Evolutionary conservation across 2,888 invertebrate species (phyloP).

Genomic region (Molorchus minor): DNA sequence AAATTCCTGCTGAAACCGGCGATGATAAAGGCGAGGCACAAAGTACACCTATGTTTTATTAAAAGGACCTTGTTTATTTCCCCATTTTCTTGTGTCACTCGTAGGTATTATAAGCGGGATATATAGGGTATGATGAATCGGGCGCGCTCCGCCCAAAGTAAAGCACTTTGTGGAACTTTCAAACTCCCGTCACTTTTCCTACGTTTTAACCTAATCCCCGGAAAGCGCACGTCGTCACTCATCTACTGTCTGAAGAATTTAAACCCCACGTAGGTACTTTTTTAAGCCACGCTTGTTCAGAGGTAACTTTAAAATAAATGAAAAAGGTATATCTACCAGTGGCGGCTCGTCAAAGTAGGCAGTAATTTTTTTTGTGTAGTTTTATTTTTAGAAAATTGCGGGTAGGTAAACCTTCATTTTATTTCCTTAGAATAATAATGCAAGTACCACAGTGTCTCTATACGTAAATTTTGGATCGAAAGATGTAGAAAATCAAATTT

Average conservation of each 20-base stretch:
- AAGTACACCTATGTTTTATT: conserved; percentile 3
- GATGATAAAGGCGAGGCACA: not conserved
- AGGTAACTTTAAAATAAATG: too few species aligned
- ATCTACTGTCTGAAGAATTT: conserved; percentile 50
- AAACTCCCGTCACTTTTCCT: conserved; percentile 42
- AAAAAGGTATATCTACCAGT: too few species aligned
- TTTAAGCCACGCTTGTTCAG: not conserved
- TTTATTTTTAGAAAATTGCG: too few species aligned
- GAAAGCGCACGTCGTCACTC: conserved; percentile 48
- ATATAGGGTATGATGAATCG: conserved; percentile 47
- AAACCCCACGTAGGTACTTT: conserved; percentile 38
- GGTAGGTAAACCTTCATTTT: too few species aligned
- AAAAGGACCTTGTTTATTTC: conserved; percentile 7
- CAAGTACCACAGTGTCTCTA: too few species aligned
- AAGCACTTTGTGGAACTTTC: conserved; percentile 52
- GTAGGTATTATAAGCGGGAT: conserved; percentile 27
- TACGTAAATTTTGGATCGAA: too few species aligned
- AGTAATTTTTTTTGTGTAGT: too few species aligned
- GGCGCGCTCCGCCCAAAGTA: conserved; percentile 42
- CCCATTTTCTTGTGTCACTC: conserved; percentile 14
- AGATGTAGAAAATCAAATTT: too few species aligned
- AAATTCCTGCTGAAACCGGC: not conserved
- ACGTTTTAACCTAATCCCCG: conserved; percentile 44
- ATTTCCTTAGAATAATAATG: too few species aligned
- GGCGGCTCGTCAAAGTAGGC: too few species aligned